phyloP scores from a whole-genome alignment of 1,140 invertebrate genomes.

The Drosophila busckii region DNA sequence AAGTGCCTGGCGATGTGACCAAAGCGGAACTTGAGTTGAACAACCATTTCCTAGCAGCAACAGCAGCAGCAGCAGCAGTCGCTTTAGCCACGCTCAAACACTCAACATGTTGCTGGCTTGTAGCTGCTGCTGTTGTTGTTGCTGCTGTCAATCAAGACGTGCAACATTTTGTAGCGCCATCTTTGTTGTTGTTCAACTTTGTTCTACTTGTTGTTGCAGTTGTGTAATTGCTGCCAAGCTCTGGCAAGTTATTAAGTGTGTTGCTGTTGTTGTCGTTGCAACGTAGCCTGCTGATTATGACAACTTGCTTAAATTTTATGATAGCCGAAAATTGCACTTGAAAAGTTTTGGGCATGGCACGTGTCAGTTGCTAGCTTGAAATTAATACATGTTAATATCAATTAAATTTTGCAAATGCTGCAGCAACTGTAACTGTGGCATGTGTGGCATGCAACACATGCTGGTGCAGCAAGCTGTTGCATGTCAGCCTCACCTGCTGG shows the following conservation, averaged over 20 bases:
- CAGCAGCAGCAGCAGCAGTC: not conserved
- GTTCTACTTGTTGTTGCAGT: slow-evolving; percentile 21
- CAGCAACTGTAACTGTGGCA: slow-evolving; percentile 26
- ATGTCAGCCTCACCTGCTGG: slow-evolving; percentile 13
- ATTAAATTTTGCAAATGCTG: slow-evolving; percentile 39
- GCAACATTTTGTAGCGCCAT: slow-evolving; percentile 52
- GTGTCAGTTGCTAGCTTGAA: slow-evolving; percentile 20
- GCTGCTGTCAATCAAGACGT: slow-evolving; percentile 65
- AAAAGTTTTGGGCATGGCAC: slow-evolving; percentile 16
- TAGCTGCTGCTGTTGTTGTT: slow-evolving; percentile 22
- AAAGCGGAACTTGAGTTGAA: too few species aligned
- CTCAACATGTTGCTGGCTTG: slow-evolving; percentile 25
- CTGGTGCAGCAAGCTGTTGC: slow-evolving; percentile 51
- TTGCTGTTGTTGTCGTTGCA: slow-evolving; percentile 39
- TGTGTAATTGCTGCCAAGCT: slow-evolving; percentile 66
- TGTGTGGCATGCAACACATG: slow-evolving; percentile 19
- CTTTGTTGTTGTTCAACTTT: slow-evolving; percentile 18
- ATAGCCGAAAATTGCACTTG: slow-evolving; percentile 59
- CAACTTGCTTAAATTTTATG: slow-evolving; percentile 40
- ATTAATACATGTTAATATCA: too few species aligned
- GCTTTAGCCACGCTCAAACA: slow-evolving; percentile 1
- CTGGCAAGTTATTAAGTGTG: slow-evolving; percentile 68
- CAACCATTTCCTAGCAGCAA: too few species aligned
- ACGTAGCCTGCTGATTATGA: slow-evolving; percentile 69
- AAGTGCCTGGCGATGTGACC: too few species aligned